Evolutionary conservation across 2,113 vertebrate species (phyloP).

Genomic region (Dasyornis broadbenti): DNA sequence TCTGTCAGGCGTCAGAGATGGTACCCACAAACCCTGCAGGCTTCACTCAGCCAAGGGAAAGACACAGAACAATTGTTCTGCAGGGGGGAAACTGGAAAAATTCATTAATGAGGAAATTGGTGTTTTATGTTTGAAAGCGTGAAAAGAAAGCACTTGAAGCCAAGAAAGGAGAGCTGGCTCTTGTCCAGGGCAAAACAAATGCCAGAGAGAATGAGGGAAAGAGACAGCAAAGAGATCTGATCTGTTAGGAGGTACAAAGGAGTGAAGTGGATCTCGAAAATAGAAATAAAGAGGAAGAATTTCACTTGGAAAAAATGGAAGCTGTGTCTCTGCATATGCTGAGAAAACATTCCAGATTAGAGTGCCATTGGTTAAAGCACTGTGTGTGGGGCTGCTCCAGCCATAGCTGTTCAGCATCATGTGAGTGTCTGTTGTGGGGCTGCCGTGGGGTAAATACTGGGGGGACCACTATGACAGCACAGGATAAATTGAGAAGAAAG

Average conservation of each 20-base stretch:
- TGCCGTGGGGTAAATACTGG: neutral
- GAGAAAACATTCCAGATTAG: neutral
- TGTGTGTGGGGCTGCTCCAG: neutral
- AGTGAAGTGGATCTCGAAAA: neutral
- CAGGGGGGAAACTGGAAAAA: neutral
- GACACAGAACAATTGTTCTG: neutral
- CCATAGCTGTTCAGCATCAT: fast-evolving
- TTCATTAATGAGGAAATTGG: neutral
- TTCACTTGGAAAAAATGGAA: neutral
- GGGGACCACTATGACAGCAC: neutral
- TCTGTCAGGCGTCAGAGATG: neutral
- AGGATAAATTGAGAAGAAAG: neutral
- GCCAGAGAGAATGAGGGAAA: neutral
- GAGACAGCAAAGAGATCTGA: neutral
- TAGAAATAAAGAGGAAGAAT: neutral
- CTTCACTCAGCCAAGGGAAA: neutral
- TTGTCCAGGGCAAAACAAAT: neutral
- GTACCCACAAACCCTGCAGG: neutral
- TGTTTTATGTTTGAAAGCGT: neutral
- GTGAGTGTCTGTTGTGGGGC: neutral
- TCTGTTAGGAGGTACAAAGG: neutral
- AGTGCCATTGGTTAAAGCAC: neutral
- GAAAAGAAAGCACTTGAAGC: neutral
- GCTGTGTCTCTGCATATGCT: neutral
- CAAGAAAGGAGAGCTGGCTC: neutral